Conservation (phyloP, 2,113 vertebrate genomes). For the Furnarius figulus region DNA sequence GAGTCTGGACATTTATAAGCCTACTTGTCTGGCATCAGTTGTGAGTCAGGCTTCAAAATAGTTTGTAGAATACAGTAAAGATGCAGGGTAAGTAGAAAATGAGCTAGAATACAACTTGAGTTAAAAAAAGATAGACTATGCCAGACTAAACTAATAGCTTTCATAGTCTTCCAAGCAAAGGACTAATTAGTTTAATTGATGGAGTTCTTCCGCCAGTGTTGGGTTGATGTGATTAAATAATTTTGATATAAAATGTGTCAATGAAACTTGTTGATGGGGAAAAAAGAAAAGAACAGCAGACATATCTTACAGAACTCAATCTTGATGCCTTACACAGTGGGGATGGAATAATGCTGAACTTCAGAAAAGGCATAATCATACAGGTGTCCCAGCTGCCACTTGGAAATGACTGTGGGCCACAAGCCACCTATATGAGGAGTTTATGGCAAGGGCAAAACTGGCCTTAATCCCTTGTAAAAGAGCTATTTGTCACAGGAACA, state of each 20-base stretch:
- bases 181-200: neutral
- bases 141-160: neutral
- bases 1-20: neutral
- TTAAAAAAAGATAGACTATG: neutral
- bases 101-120: neutral
- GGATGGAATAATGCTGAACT: neutral
- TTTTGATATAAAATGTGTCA: neutral
- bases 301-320: neutral
- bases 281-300: neutral
- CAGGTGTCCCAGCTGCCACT: neutral
- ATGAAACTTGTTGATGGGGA: neutral
- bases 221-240: neutral
- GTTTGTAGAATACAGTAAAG: neutral
- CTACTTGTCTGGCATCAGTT: neutral
- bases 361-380: neutral
- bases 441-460: neutral
- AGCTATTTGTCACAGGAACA: neutral
- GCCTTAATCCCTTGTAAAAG: neutral
- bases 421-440: neutral
- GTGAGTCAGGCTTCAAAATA: neutral
- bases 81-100: neutral
- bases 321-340: neutral
- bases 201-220: neutral
- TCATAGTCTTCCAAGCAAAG: neutral
- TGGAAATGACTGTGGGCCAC: neutral